Conservation (phyloP, 2,113 vertebrate genomes). For the Coreoperca whiteheadi region DNA sequence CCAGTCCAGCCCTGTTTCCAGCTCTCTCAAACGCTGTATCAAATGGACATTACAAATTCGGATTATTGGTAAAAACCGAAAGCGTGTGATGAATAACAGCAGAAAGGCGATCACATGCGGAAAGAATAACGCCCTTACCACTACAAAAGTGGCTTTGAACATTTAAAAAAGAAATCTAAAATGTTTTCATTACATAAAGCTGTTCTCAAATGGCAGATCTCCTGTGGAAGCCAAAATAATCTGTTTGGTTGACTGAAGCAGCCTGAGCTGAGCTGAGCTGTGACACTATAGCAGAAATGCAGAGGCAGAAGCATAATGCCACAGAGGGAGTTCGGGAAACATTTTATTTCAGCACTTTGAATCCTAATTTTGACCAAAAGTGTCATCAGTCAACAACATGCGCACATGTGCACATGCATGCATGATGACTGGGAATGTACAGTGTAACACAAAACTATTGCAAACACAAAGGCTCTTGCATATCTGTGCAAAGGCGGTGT, state of each 20-base stretch:
- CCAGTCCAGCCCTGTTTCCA: no score
- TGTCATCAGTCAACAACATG: no score
- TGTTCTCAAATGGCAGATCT: not conserved
- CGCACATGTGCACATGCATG: no score
- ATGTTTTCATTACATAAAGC: not conserved
- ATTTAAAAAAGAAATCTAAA: not conserved
- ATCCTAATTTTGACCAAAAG: no score
- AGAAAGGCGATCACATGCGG: not conserved
- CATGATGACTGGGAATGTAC: not conserved
- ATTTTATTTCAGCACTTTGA: not conserved
- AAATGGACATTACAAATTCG: not conserved
- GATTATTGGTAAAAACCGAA: not conserved
- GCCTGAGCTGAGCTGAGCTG: not conserved
- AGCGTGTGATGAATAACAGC: not conserved
- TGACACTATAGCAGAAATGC: not conserved
- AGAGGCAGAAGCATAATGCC: not conserved
- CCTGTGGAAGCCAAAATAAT: not conserved
- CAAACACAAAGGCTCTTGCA: not conserved
- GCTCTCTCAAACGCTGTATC: not conserved
- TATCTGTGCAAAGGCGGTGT: not conserved
- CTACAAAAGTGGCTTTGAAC: not conserved
- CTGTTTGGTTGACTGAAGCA: not conserved
- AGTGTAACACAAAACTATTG: no score
- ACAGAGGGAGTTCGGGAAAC: not conserved
- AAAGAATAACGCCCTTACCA: not conserved